These are phyloP conservation scores for Varanus komodoensis DNA, from an alignment of 2,113 vertebrate genomes.

Conservation along the genomic window DNA sequence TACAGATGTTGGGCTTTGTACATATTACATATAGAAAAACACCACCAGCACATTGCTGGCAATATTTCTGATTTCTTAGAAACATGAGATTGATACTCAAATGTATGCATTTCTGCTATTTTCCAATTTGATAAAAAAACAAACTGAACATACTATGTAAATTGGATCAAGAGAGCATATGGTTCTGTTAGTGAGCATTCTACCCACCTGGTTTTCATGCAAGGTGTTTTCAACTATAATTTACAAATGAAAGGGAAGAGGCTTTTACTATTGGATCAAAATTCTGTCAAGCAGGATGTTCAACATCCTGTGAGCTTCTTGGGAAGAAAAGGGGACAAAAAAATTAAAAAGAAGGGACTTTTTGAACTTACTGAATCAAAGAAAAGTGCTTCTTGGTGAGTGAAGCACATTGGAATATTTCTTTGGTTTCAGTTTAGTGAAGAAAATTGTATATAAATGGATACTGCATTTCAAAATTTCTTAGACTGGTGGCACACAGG, in stretches of 20 bases:
- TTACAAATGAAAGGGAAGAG: not conserved
- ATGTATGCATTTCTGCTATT: conserved; percentile 76
- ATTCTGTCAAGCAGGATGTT: not conserved
- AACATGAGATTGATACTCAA: conserved; percentile 67
- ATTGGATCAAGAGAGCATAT: conserved; percentile 66
- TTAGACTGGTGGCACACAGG: not conserved
- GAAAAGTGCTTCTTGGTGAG: not conserved
- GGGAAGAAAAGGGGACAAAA: not conserved
- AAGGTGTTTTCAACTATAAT: conserved; percentile 41
- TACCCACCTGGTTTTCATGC: conserved; percentile 22
- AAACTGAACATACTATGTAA: conserved; percentile 81
- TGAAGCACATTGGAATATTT: fast-evolving
- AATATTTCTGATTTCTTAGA: conserved; percentile 58
- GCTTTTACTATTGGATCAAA: not conserved
- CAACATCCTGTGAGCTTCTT: not conserved
- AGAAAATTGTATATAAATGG: not conserved
- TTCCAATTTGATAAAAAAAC: conserved; percentile 82
- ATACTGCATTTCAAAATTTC: conserved; percentile 5
- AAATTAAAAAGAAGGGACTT: not conserved
- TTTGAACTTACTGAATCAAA: not conserved
- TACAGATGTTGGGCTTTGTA: conserved; percentile 78
- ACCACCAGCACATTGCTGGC: conserved; percentile 64
- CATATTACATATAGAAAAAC: conserved; percentile 44
- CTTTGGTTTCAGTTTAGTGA: not conserved
- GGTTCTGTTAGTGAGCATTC: conserved; percentile 68